Base-by-base conservation (phyloP, 2,888 invertebrate genomes). In the Xestobium rufovillosum region DNA sequence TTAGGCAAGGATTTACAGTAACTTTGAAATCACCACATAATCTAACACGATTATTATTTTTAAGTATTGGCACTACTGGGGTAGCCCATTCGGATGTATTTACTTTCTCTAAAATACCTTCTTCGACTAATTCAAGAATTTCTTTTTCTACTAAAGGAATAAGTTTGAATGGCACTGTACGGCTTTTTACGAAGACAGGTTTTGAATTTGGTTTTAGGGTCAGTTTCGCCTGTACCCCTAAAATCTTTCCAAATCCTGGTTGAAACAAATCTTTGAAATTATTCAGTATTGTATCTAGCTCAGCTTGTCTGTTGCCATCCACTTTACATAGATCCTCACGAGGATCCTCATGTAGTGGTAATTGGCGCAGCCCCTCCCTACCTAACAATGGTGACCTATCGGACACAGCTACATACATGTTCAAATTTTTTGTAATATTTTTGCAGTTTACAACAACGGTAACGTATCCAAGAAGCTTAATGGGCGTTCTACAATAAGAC, bases 61-160 rank as follows among this genome's bases (percentile, higher is more conserved):
- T 59, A 2, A 44, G 32, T 10, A 59, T 52, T 3, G 51, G 50
- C 2, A 58, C 58, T 12, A 57, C 50, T 2, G 59, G 57, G 6
- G 59, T 56, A n/a, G 52, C 56, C 55, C 57, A 59, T 23, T 56
- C 51, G 14, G 53, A 53, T 11, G 31, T 31, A 10, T 55, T 31
- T 26, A 49, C 34, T 14, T 38, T 33, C 41, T 44, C 34, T 42
- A 47, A 12, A 43, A 50, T 48, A 32, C 47, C 38, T 30, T 39
- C 26, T 42, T 45, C 16, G 11, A 38, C 26, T 25, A 48, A 37
- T 12, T 40, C 17, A 30, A 42, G 28, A n/a, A 49, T 28, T 41
- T 51, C 44, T 23, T 19, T 19, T 8, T 19, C 23, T 19, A 19
- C 23, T 19, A n/a, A 19, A 19, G 23, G 23, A 8, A 19, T 6